These are phyloP conservation scores for Musca domestica DNA, from an alignment of 1,140 invertebrate genomes.

Conservation along the genomic window DNA sequence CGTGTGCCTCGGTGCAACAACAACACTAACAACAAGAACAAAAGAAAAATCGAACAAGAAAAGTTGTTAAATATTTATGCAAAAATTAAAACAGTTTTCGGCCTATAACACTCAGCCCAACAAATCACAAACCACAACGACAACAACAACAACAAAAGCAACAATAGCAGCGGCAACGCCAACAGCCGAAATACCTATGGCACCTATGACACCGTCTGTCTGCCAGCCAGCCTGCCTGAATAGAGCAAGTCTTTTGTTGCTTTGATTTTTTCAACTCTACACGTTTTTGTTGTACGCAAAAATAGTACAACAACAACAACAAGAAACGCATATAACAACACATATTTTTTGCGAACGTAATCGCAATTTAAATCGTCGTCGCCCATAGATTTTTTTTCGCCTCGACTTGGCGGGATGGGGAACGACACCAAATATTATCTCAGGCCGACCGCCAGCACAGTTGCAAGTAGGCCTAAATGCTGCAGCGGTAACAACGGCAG, in stretches of 20 bases:
- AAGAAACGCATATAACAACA: neutral
- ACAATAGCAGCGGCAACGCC: no score
- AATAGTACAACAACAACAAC: neutral
- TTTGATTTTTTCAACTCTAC: neutral
- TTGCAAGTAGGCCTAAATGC: neutral
- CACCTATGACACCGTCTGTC: slow-evolving; percentile 9
- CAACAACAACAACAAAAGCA: neutral
- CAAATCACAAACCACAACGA: neutral
- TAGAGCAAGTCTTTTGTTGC: no score
- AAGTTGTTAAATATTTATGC: slow-evolving; percentile 12
- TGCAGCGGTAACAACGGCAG: neutral
- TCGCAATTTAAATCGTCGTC: slow-evolving; percentile 21
- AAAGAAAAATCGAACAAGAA: slow-evolving; percentile 12
- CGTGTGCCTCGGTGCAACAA: neutral
- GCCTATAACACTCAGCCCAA: neutral
- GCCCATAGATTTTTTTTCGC: neutral
- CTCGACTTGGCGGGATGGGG: no score
- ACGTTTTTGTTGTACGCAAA: neutral
- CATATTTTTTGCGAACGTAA: slow-evolving; percentile 6
- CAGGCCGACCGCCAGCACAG: no score
- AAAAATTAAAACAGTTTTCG: slow-evolving; percentile 4
- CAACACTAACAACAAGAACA: slow-evolving; percentile 4
- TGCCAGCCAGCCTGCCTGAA: no score
- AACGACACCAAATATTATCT: no score
- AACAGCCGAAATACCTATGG: slow-evolving; percentile 22